Percentiles rank a stretch among this genome's conserved stretches.
phyloP scores from a whole-genome alignment of 2,113 vertebrate species.

The Aythya baeri region DNA sequence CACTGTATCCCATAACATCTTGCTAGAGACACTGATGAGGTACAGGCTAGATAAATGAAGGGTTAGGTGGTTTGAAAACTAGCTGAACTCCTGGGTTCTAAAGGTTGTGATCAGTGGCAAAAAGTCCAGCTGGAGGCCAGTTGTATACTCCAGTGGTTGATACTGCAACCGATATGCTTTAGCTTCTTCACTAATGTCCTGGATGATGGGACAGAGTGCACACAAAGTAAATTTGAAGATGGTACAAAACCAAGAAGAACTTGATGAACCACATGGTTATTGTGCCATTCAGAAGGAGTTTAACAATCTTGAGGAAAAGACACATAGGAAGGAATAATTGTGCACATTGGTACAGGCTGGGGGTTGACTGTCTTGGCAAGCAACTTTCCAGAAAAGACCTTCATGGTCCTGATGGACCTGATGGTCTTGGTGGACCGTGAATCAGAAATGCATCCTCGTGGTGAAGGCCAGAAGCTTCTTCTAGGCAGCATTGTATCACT shows the following conservation, averaged over 20 bases:
- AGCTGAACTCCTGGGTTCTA: background rate
- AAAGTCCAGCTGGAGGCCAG: background rate
- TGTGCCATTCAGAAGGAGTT: background rate
- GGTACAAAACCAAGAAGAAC: background rate
- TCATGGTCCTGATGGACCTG: too few relatives aligned
- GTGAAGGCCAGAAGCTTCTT: background rate
- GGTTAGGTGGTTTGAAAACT: background rate
- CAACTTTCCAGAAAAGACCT: background rate
- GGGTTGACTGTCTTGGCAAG: background rate
- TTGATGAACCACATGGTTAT: background rate
- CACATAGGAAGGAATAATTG: background rate
- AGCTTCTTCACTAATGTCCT: background rate
- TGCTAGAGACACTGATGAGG: background rate
- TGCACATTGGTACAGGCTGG: background rate
- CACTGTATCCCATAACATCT: background rate
- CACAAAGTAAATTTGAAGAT: background rate
- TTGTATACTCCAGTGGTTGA: background rate
- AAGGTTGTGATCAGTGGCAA: background rate
- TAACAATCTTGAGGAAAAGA: background rate
- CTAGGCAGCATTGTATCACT: background rate
- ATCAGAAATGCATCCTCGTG: background rate
- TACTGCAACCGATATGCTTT: fast-evolving
- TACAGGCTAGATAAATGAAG: background rate
- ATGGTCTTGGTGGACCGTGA: fast-evolving
- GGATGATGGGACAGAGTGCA: background rate